These are phyloP conservation scores for Pelosia muscerda DNA, from an alignment of 2,888 invertebrate genomes.

Conservation along the genomic window DNA sequence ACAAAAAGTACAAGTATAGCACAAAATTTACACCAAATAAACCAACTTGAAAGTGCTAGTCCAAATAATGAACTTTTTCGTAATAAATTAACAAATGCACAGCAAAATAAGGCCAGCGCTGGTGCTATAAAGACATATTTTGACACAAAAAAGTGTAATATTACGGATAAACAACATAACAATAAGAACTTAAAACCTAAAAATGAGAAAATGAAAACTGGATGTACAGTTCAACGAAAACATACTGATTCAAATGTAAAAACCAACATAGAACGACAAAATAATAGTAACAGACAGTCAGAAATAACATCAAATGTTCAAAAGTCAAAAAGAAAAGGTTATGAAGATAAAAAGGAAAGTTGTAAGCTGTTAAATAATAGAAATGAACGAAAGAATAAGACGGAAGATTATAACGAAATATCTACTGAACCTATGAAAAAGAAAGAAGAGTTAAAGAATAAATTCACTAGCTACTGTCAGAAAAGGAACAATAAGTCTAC, in stretches of 20 bases:
- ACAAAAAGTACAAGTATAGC: background rate
- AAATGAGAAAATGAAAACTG: background rate
- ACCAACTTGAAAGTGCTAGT: background rate
- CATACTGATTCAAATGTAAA: background rate
- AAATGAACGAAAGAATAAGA: background rate
- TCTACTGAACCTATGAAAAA: background rate
- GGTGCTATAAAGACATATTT: slow-evolving; percentile 15
- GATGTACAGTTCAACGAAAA: background rate
- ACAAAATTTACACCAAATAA: too few relatives aligned
- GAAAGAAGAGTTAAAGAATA: slow-evolving; percentile 8
- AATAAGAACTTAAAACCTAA: background rate
- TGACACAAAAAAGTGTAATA: too few relatives aligned
- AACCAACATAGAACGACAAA: slow-evolving; percentile 3
- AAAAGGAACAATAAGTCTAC: slow-evolving; percentile 5
- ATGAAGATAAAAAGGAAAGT: background rate
- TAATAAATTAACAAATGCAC: background rate
- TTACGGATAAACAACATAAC: too few relatives aligned
- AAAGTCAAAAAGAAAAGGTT: background rate
- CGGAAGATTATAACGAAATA: background rate
- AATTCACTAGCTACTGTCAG: background rate
- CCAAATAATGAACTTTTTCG: background rate
- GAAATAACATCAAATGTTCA: too few relatives aligned
- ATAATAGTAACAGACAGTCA: too few relatives aligned
- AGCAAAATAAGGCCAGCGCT: slow-evolving; percentile 6
- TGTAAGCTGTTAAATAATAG: background rate